Percentiles rank a stretch among this genome's conserved stretches.
These are phyloP conservation scores for Torymus auratus DNA, from an alignment of 2,888 invertebrate species.

Conservation along the genomic window DNA sequence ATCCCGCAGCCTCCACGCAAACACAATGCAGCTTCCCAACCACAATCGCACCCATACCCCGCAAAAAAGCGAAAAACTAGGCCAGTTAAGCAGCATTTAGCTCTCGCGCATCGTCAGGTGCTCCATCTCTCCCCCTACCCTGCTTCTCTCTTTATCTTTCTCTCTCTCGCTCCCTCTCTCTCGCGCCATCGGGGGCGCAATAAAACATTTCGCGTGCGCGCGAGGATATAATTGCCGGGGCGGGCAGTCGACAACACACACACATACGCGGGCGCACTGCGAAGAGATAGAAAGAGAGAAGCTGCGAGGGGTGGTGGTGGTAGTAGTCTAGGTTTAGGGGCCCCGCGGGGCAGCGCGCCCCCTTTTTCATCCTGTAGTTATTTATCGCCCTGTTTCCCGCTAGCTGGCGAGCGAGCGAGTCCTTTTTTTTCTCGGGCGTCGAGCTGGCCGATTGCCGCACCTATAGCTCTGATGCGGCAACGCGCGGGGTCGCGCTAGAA, in stretches of 20 bases:
- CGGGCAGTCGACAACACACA: slow-evolving; percentile 60
- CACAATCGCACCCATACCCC: no score
- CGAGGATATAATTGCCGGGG: slow-evolving; percentile 74
- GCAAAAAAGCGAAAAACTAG: slow-evolving; percentile 41
- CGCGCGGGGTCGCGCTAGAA: no score
- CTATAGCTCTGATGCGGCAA: neutral
- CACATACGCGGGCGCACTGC: slow-evolving; percentile 47
- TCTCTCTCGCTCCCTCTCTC: neutral
- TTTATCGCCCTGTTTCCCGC: slow-evolving; percentile 71
- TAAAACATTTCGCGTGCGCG: slow-evolving; percentile 75
- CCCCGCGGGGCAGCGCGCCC: slow-evolving; percentile 74
- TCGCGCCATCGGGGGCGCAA: slow-evolving; percentile 63
- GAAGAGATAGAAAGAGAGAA: slow-evolving; percentile 45
- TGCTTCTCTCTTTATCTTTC: neutral
- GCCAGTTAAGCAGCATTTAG: slow-evolving; percentile 45
- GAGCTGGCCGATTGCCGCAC: slow-evolving; percentile 49
- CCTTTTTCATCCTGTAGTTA: slow-evolving; percentile 75
- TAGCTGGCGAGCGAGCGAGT: slow-evolving; percentile 4
- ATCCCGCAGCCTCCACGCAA: no score
- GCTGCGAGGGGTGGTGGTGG: slow-evolving; percentile 61
- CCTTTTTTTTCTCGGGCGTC: slow-evolving; percentile 47
- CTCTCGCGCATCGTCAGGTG: slow-evolving; percentile 45
- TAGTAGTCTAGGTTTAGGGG: slow-evolving; percentile 74
- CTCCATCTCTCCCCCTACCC: slow-evolving; percentile 57
- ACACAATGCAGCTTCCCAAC: no score